These are phyloP conservation scores for Ophiothrix spiculata DNA, from an alignment of 35 echinoderm and acorn worm species.

Conservation along the genomic window DNA sequence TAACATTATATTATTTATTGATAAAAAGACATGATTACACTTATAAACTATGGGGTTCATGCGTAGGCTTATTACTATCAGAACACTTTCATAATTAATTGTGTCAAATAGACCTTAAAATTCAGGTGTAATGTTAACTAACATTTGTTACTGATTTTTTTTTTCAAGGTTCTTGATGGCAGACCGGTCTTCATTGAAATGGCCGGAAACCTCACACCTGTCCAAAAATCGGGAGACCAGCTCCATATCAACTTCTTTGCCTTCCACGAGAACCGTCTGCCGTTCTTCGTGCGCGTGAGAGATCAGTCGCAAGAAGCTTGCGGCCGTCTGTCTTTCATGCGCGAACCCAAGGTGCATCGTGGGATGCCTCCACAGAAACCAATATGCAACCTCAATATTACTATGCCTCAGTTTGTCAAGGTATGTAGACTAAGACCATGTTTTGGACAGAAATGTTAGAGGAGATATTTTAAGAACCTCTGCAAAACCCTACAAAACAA, in stretches of 20 bases:
- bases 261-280: constrained; percentile 97
- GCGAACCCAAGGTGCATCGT: constrained; percentile 74
- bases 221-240: constrained; percentile 99
- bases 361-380: constrained; percentile 96
- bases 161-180: constrained; percentile 77
- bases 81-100: no score
- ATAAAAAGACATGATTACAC: no score
- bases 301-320: constrained; percentile 88
- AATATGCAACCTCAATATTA: constrained; percentile 93
- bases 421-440: constrained; percentile 50
- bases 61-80: no score
- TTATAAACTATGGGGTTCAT: no score
- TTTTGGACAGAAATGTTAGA: no score
- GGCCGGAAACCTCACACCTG: constrained; percentile 91
- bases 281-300: constrained; percentile 93
- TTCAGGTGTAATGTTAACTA: no score
- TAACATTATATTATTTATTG: no score
- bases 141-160: no score
- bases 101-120: no score
- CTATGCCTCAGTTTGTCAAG: constrained; percentile 96
- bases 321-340: constrained; percentile 95
- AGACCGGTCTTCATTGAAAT: constrained; percentile 90
- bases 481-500: no score
- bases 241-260: constrained; percentile 89
- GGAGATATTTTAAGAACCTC: no score